Evolutionary conservation across 2,797 vertebrate genomes (phyloP).

Genomic region (Sebastiscus tertius): DNA sequence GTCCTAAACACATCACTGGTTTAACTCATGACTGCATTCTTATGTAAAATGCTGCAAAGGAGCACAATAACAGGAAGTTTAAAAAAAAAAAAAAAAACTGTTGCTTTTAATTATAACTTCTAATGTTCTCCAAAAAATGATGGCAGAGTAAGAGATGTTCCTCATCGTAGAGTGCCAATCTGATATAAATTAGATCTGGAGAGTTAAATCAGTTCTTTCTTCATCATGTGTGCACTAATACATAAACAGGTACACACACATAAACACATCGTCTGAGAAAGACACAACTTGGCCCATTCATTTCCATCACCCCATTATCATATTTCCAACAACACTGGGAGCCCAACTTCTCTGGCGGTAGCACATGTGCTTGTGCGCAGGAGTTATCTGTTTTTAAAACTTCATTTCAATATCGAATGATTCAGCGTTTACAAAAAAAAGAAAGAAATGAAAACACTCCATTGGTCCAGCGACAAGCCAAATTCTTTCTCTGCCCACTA

Average conservation of each 20-base stretch:
- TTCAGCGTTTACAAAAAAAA: not conserved
- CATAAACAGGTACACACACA: not conserved
- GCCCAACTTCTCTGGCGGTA: slow-evolving; percentile 7
- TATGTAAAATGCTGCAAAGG: slow-evolving; percentile 2
- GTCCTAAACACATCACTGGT: not conserved
- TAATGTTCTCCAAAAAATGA: not conserved
- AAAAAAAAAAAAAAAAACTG: slow-evolving; percentile 7
- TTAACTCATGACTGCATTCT: not conserved
- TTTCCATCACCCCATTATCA: slow-evolving; percentile 39
- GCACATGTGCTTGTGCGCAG: not conserved
- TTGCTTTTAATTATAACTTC: slow-evolving; percentile 26
- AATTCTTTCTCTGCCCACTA: not conserved
- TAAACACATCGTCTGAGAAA: slow-evolving; percentile 4
- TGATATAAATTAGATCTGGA: slow-evolving; percentile 3
- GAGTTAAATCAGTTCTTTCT: not conserved
- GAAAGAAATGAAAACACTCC: slow-evolving; percentile 7
- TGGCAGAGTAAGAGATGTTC: not conserved
- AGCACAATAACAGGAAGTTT: not conserved
- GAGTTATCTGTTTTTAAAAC: slow-evolving; percentile 12
- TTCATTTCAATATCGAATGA: not conserved
- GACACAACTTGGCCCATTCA: slow-evolving; percentile 37
- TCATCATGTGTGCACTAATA: not conserved
- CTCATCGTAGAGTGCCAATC: not conserved
- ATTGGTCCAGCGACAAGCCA: not conserved
- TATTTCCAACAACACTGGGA: not conserved